Base-by-base conservation (phyloP, 2,113 vertebrate species). In the Brachypteracias leptosomus region DNA sequence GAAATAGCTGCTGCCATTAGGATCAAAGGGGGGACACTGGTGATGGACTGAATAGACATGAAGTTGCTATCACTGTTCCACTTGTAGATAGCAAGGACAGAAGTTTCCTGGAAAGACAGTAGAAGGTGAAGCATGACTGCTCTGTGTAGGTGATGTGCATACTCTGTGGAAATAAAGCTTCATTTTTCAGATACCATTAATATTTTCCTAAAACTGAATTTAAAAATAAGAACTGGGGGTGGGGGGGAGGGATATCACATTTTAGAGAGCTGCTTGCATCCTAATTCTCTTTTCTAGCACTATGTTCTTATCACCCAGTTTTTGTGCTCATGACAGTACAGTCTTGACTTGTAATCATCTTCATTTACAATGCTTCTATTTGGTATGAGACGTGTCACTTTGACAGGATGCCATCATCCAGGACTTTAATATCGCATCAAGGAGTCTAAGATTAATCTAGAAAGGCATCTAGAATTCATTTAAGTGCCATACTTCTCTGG, bases 231-330 rank as follows among this genome's bases (percentile, higher is more conserved):
- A 54, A 71, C 6, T 10, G 18, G 38, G 58, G 36, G 16, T 20
- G 11, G 61, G n/a, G 16, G 26, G 11, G 31, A 26, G 4, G 12
- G 11, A 1, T 24, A 6, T 21, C 1, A 13, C 5, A 2, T 71
- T 58, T 75, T 36, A 65, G 31, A 73, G 33, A 73, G 17, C 33
- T 74, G 19, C 33, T 78, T 81, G 57, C 25, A 44, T 31, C 28
- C 11, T 13, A 47, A 2, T 75, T 82, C 10, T 10, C 5, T 74
- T 86, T 89, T 58, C 59, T 26, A 19, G 31, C 22, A 16, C 28
- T 42, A 33, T 66, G 19, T 26, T 96, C 31, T 55, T 80, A 42
- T 26, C 6, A 1, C 15, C 2, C 6, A 40, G 25, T 55, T 11
- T 46, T 89, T 13, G 16, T 61, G 61, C 20, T 92, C 13, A 9